Base-by-base conservation (phyloP, 2,888 invertebrate species). In the Oxytorus armatus region DNA sequence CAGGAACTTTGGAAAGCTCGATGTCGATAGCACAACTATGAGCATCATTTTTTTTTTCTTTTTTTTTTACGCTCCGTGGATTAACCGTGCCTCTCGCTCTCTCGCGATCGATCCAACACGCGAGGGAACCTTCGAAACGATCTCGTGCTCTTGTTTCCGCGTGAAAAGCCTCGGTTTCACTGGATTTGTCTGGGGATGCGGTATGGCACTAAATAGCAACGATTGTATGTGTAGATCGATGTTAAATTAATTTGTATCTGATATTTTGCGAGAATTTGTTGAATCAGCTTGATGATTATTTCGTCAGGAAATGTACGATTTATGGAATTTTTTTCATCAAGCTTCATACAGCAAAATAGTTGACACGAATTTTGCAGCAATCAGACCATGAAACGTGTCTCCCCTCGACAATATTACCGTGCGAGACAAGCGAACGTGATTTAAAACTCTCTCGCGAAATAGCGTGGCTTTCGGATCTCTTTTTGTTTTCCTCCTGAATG, bases 361-460 rank as follows among this genome's bases (percentile, higher is more conserved):
- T 10, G 42, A 18, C 65, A 49, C 47, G 49, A 16, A 29, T 65
- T 29, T 49, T 21, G n/a, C 10, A 16, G 3, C 47, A 65, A 65
- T 33, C 65, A 65, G 65, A 65, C 47, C 65, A 29, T 65, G 65
- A 65, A 65, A 65, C 47, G 25, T 65, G 65, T 65, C 65, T 47
- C 44, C 49, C 33, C 33, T 47, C 44, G 25, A 47, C 29, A 49
- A 49, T 47, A 65, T 23, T 3, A 1, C 16, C 14, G 53, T 0
- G 11, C 0, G 4, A 51, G 51, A 25, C 4, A 53, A 29, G 53
- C 42, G 33, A 49, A 49, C 66, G 51, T 51, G 68, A 51, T 42
- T 42, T 25, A 42, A 29, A 42, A 53, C 55, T 55, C 55, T 18
- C 55, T 39, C 39, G 25, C 25, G 39, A 53, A 53, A 33, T 47